Base-by-base conservation (phyloP, 2,113 vertebrate species). In the Agapornis roseicollis region DNA sequence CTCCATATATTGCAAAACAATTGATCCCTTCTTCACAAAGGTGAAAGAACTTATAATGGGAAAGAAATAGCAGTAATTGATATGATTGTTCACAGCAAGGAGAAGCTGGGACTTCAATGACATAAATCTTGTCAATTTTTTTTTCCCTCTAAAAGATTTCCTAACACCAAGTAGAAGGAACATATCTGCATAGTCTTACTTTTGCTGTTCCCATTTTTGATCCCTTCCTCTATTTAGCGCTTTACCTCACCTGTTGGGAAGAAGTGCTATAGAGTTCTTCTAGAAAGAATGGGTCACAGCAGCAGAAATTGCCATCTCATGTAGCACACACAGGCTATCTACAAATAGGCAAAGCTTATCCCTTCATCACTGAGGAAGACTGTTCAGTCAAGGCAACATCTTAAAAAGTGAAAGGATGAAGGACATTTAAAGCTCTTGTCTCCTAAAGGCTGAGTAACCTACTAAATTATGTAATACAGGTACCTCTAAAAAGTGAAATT, bases 251-350 rank as follows among this genome's bases (percentile, higher is more conserved):
- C 39, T 10, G 1, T 17, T 78, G 31, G 41, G 70, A 84, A 78
- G 53, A 82, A 83, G 33, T 9, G 13, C 65, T 78, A 28, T 17
- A 41, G 39, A 44, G 44, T 78, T 92, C 61, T 74, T 46, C 65
- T 23, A 37, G 25, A 33, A 60, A 71, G 37, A 92, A 74, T 13
- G n/a, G 58, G n/a, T 66, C 47, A 64, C 58, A 81, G 70, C 61
- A 91, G 72, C 52, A 91, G 73, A 86, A 96, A 92, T 14, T 83
- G 88, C 61, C 39, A 63, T 78, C 80, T 92, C 89, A 78, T 11
- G 50, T 86, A 92, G 71, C 70, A 80, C 55, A 78, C 20, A 60
- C 20, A 66, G 31, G 49, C 46, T 79, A 56, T 19, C 46, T 77
- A n/a, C 22, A 29, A 86, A 93, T 33, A 70, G 52, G 18, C 24